Evolutionary conservation across 2,797 vertebrate genomes (phyloP).

Genomic region (Melanotaenia parkinsoni): DNA sequence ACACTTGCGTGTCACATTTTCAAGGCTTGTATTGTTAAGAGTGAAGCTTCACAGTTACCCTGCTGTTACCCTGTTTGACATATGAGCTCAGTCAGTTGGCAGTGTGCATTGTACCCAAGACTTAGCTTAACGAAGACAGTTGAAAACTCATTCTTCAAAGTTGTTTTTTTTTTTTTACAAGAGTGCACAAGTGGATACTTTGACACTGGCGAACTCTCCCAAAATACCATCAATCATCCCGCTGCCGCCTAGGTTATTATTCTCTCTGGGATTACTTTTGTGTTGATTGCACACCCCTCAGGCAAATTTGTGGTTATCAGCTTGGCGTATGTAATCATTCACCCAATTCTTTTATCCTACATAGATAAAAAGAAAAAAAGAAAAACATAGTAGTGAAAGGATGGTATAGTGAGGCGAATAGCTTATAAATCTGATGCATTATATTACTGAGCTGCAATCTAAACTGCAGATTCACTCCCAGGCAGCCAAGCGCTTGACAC

Average conservation of each 20-base stretch:
- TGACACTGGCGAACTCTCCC: constrained; percentile 64
- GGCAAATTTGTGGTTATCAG: constrained; percentile 39
- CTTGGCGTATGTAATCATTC: constrained; percentile 47
- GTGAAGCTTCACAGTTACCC: constrained; percentile 33
- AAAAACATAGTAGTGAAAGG: constrained; percentile 17
- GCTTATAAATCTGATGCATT: constrained; percentile 30
- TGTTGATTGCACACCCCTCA: constrained; percentile 43
- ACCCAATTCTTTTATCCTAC: constrained; percentile 12
- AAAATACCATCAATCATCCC: constrained; percentile 66
- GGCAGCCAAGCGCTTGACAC: constrained; percentile 56
- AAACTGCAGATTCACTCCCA: constrained; percentile 55
- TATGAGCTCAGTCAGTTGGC: constrained; percentile 52
- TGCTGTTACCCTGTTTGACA: constrained; percentile 41
- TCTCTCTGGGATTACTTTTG: constrained; percentile 53
- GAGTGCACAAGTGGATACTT: constrained; percentile 65
- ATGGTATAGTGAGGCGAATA: not conserved
- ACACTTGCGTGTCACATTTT: constrained; percentile 32
- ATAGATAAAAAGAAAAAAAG: constrained; percentile 23
- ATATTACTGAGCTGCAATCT: constrained; percentile 14
- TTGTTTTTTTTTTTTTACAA: constrained; percentile 36
- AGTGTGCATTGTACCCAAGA: constrained; percentile 42
- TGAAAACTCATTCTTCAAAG: constrained; percentile 62
- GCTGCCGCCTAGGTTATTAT: constrained; percentile 37
- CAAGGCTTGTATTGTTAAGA: constrained; percentile 33
- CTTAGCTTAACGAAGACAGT: constrained; percentile 59